Evolutionary conservation across 2,888 invertebrate genomes (phyloP), one percentile per base, ranked within the genome.

Genomic region (Linnaemya vulpina): DNA sequence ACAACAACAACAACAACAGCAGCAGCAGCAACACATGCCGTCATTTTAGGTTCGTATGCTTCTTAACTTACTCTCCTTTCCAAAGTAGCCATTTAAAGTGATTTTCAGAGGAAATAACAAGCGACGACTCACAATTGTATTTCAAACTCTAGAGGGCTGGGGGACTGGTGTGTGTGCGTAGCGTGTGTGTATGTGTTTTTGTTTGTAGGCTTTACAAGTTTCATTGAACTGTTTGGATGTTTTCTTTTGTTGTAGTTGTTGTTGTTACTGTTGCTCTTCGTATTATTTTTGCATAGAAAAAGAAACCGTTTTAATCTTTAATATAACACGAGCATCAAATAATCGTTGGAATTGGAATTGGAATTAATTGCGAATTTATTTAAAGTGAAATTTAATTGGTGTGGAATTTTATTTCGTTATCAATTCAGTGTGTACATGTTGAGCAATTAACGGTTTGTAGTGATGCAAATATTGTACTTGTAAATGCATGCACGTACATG

Each of bases 211-310:
- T 60, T 51, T 40, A 58, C 13, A 53, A 22, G 49, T 70, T 68
- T 70, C 77, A 62, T 78, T 78, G 68, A 78, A 78, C 77, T 70
- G 38, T 43, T 78, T 30, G 20, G 40, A 11, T 63, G 53, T 63
- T 20, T 49, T 63, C 70, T 40, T 30, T 30, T 3, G 3, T 30
- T 30, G 30, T 30, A 3, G 30, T 30, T 30, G 30, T 30, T 30
- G 30, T 38, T n/a, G n/a, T n/a, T n/a, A n/a, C n/a, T n/a, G n/a
- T n/a, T n/a, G n/a, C n/a, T n/a, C n/a, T n/a, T n/a, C n/a, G n/a
- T n/a, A n/a, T n/a, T 20, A 9, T 35, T 74, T 62, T 63, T 49
- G 49, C 67, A 77, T 68, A 22, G 11, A 40, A 40, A 62, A 53
- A 11, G 3, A 35, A 51, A 58, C 35, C 10, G 7, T 49, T 67